A percentile compares a stretch with the other conserved stretches of the same genome.
These are phyloP conservation scores for Sialia sialis DNA, from an alignment of 2,113 vertebrate genomes.

Conservation along the genomic window DNA sequence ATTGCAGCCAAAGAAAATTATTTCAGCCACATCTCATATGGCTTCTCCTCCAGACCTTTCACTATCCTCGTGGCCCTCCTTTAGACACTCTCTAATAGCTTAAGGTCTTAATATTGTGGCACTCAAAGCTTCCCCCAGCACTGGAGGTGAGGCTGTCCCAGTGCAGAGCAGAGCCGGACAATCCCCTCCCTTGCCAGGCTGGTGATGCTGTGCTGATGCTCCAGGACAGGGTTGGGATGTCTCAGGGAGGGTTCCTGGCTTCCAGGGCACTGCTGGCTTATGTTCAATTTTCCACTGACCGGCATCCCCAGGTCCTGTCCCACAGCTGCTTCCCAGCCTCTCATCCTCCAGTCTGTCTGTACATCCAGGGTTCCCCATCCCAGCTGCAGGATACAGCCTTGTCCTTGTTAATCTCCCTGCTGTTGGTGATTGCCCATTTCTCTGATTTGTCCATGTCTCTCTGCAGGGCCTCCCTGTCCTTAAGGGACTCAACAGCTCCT, in stretches of 20 bases:
- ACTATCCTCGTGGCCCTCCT: accelerated
- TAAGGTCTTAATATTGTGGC: neutral
- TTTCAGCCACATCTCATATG: accelerated
- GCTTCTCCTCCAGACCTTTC: neutral
- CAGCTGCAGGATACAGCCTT: neutral
- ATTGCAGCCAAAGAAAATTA: neutral
- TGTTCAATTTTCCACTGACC: accelerated
- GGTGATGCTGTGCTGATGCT: accelerated
- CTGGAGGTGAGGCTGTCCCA: accelerated
- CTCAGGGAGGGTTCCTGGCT: neutral
- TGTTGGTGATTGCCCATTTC: neutral
- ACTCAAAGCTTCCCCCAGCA: neutral
- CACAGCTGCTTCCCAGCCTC: neutral
- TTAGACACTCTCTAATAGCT: neutral
- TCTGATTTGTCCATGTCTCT: neutral
- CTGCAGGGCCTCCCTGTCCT: neutral
- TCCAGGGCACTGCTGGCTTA: neutral
- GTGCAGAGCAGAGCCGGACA: accelerated
- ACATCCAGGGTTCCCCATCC: neutral
- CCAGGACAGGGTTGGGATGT: neutral
- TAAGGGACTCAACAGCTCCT: accelerated
- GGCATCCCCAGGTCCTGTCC: neutral
- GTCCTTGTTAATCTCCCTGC: neutral
- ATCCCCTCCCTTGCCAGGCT: neutral
- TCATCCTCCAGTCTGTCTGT: neutral